Percentiles rank a stretch among this genome's conserved stretches.
Evolutionary conservation across 2,888 invertebrate genomes (phyloP).

Genomic region (Sericinus montela): DNA sequence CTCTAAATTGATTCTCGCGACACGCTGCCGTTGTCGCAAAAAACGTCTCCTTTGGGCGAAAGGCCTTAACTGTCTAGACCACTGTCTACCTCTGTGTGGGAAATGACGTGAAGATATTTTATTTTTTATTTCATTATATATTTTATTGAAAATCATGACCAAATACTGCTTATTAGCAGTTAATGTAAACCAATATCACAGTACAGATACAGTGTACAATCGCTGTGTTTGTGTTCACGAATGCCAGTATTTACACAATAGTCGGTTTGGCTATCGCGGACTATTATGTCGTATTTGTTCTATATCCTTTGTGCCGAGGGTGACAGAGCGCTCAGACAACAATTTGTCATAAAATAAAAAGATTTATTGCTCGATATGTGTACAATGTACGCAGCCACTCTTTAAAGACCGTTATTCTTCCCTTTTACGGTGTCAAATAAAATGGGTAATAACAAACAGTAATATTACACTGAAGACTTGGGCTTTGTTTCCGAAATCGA

Average conservation of each 20-base stretch:
- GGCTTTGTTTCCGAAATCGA: constrained; percentile 44
- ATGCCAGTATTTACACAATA: constrained; percentile 51
- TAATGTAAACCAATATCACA: constrained; percentile 48
- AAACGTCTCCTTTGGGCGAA: no score
- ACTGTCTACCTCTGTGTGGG: no score
- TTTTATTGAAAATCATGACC: constrained; percentile 47
- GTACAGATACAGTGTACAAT: constrained; percentile 45
- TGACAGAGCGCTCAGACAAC: constrained; percentile 58
- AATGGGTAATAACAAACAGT: constrained; percentile 65
- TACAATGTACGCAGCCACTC: constrained; percentile 57
- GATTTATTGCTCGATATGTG: constrained; percentile 66
- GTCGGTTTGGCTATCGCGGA: constrained; percentile 56
- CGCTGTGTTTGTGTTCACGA: constrained; percentile 67
- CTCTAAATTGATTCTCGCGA: no score
- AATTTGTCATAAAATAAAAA: constrained; percentile 79
- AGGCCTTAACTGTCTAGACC: no score
- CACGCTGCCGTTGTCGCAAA: no score
- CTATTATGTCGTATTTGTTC: constrained; percentile 73
- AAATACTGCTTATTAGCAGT: constrained; percentile 55
- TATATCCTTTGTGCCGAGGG: constrained; percentile 65
- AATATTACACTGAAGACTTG: constrained; percentile 63
- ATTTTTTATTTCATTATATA: neutral
- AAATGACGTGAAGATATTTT: no score
- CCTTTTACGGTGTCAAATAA: constrained; percentile 73
- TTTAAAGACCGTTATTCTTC: constrained; percentile 69